Conservation (phyloP, 2,797 vertebrate genomes). For the Chaenodraco wilsoni region DNA sequence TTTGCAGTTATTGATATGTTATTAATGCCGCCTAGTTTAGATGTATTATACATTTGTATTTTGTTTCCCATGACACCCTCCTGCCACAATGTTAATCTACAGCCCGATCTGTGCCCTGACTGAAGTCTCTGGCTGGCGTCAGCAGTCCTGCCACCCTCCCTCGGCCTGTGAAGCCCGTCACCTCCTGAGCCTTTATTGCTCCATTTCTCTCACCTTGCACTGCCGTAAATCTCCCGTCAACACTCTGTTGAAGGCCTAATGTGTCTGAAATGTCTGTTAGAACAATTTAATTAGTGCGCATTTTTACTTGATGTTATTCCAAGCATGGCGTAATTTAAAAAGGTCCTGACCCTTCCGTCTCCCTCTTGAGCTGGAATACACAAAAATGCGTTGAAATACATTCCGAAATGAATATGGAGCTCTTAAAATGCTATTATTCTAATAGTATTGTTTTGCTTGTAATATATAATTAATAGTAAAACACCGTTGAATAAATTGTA, state of each 20-base stretch:
- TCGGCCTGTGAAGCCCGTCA: constrained; percentile 62
- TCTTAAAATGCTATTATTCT: neutral
- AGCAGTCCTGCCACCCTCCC: constrained; percentile 65
- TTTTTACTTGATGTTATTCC: constrained; percentile 42
- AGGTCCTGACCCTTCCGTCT: neutral
- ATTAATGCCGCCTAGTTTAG: neutral
- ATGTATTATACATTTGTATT: neutral
- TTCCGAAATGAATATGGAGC: neutral
- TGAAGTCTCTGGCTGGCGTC: constrained; percentile 72
- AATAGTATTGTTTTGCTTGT: no score
- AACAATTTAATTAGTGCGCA: constrained; percentile 41
- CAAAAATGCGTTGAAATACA: neutral
- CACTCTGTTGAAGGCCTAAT: constrained; percentile 35
- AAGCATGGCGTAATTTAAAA: neutral
- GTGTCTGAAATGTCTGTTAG: constrained; percentile 49
- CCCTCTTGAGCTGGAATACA: constrained; percentile 21
- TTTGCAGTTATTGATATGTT: neutral
- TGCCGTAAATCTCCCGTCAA: constrained; percentile 43
- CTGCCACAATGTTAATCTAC: neutral
- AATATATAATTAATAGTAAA: neutral
- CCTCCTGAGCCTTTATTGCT: constrained; percentile 69
- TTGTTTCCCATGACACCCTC: neutral
- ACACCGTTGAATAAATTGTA: neutral
- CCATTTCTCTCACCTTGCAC: constrained; percentile 59
- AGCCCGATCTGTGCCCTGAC: neutral